These are phyloP conservation scores for Paramormyrops kingsleyae DNA, from an alignment of 2,113 vertebrate species.

Conservation along the genomic window DNA sequence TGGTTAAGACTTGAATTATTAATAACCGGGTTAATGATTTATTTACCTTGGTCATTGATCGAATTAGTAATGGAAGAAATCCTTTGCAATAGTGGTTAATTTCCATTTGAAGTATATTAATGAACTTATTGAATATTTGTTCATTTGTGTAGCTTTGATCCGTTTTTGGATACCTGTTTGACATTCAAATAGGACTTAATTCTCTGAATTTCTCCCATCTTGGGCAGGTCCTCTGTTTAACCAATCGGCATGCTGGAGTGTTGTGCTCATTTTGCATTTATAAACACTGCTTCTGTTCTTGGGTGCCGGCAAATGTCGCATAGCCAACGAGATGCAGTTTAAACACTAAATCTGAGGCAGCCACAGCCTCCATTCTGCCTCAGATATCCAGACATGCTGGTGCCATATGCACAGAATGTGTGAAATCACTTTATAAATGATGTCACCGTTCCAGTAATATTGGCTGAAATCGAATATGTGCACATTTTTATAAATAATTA, in stretches of 20 bases:
- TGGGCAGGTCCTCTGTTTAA: not conserved
- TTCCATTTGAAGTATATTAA: not conserved
- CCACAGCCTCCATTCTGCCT: not conserved
- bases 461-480: not conserved
- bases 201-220: not conserved
- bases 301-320: not conserved
- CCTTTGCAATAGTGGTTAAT: not conserved
- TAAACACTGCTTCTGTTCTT: not conserved
- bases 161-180: not conserved
- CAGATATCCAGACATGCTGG: not conserved
- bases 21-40: not conserved
- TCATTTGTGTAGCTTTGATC: not conserved
- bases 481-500: not conserved
- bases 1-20: not conserved
- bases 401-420: not conserved
- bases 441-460: not conserved
- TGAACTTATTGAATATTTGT: not conserved
- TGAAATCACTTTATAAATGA: not conserved
- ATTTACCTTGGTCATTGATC: not conserved
- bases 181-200: not conserved
- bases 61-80: not conserved
- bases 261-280: not conserved
- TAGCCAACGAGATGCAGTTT: not conserved
- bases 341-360: not conserved
- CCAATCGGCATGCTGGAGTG: not conserved